Evolutionary conservation across 2,888 invertebrate species (phyloP), one percentile per base, ranked within the genome.

Genomic region (Dicycla oo): DNA sequence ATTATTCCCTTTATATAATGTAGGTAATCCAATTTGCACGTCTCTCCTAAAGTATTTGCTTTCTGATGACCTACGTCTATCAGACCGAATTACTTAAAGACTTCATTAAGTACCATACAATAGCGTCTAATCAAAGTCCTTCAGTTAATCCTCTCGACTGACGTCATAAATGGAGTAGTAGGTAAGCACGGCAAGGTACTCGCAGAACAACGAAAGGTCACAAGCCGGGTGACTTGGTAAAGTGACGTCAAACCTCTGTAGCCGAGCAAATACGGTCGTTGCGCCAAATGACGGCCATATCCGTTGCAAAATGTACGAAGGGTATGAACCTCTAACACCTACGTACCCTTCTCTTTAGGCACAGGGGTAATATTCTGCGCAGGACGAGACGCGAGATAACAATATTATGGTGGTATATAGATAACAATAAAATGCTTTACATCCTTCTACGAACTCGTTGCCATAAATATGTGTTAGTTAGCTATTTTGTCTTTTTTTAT

Each of bases 201-300:
- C 71, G 78, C 73, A 68, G 75, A 80, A 81, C 73, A 73, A 80
- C 69, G 70, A 87, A 87, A 87, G 87, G 87, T 87, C 87, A 86
- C 80, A 82, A 71, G 78, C 69, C 73, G 78, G 73, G 73, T 75
- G 79, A 56, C 75, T 78, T 75, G 67, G 75, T 71, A 83, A 80
- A 77, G 78, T 75, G 85, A 85, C 86, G 86, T 86, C 85, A 86
- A 63, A 77, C 69, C 78, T 65, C 74, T 72, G 79, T 73, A 78
- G 77, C 72, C 72, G 82, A 80, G 79, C 83, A 77, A 81, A 80
- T 78, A 80, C 83, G 86, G 83, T 83, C 80, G 81, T 83, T 83
- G 83, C 72, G 81, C 85, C 74, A 85, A 86, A 86, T 86, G 86
- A 85, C 86, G 85, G 86, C 86, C 85, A 81, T 85, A 86, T 86